These are phyloP conservation scores for Cynopterus brachyotis DNA, from an alignment of 2,113 vertebrate genomes.

Conservation along the genomic window DNA sequence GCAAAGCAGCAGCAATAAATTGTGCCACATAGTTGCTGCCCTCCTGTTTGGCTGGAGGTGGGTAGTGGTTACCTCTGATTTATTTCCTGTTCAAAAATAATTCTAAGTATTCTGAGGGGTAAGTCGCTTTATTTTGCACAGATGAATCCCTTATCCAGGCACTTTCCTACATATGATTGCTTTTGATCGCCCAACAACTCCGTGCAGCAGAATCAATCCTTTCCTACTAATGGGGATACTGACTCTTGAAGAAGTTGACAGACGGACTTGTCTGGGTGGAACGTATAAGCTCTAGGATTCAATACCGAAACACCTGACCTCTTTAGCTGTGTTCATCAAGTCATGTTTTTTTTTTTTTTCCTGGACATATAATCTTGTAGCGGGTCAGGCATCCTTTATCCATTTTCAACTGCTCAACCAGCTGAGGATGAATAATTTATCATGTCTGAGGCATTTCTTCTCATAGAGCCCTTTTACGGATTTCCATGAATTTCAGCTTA, in stretches of 20 bases:
- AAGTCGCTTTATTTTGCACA: neutral
- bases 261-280: neutral
- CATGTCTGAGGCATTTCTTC: neutral
- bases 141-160: neutral
- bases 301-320: neutral
- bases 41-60: neutral
- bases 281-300: neutral
- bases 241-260: neutral
- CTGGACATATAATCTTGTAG: neutral
- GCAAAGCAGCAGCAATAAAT: neutral
- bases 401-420: neutral
- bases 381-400: conserved; percentile 22
- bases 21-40: neutral
- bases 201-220: neutral
- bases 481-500: neutral
- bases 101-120: conserved; percentile 30
- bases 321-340: neutral
- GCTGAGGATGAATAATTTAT: neutral
- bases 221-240: neutral
- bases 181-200: neutral
- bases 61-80: conserved; percentile 34
- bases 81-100: conserved; percentile 29
- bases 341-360: neutral
- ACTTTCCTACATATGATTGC: neutral
- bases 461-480: neutral